A percentile compares a stretch with the other conserved stretches of the same genome.
Evolutionary conservation across 2,888 invertebrate genomes (phyloP).

Genomic region (Lasioglossum morio): DNA sequence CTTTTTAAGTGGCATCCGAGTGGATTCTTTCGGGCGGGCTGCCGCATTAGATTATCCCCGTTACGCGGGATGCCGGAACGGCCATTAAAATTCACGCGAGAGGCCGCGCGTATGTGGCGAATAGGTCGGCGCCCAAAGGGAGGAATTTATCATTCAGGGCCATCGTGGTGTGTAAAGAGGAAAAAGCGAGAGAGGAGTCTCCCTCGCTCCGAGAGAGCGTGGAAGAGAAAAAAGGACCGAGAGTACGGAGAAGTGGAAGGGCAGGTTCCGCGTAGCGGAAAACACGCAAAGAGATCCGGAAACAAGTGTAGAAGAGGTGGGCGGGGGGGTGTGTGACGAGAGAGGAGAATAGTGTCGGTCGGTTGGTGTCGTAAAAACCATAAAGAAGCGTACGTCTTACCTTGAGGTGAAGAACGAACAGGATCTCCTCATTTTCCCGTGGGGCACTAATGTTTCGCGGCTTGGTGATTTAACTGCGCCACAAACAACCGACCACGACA

Average conservation of each 20-base stretch:
- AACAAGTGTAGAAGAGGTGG: not conserved
- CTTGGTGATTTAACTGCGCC: constrained; percentile 68
- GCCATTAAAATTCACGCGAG: constrained; percentile 59
- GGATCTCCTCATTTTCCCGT: constrained; percentile 82
- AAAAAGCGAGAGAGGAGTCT: not conserved
- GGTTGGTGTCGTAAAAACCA: constrained; percentile 11
- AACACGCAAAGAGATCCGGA: not conserved
- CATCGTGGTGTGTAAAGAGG: constrained; percentile 38
- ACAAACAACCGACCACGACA: constrained; percentile 43
- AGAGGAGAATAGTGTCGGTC: not conserved
- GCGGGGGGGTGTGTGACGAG: no score
- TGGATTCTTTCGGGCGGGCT: constrained; percentile 14
- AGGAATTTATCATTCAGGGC: constrained; percentile 56
- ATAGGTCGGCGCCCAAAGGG: constrained; percentile 54
- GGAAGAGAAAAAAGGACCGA: not conserved
- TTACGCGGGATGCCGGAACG: constrained; percentile 1
- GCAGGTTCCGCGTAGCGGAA: not conserved
- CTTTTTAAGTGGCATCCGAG: constrained; percentile 16
- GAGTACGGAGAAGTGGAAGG: not conserved
- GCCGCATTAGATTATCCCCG: constrained; percentile 36
- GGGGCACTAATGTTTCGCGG: constrained; percentile 82
- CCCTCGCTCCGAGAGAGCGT: not conserved
- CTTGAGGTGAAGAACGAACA: constrained; percentile 83
- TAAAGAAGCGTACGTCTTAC: constrained; percentile 71
- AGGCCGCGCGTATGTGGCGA: constrained; percentile 34